Conservation (phyloP, 1,140 invertebrate species). For the Marisa cornuarietis region DNA sequence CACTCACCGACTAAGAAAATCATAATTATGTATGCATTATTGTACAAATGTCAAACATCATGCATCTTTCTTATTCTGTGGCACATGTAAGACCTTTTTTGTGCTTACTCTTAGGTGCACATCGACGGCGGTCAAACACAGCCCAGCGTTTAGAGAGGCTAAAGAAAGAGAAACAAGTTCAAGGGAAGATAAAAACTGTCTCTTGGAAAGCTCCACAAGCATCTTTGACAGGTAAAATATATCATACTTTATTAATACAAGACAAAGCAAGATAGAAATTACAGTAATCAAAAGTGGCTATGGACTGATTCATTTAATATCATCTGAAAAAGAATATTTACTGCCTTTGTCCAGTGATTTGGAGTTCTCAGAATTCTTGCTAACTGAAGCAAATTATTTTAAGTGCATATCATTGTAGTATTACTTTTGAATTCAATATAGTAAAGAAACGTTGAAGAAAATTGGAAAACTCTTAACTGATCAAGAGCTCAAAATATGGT, state of each 20-base stretch:
- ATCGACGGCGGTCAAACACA: conserved; percentile 85
- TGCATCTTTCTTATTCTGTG: too few relatives aligned
- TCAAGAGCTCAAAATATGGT: too few relatives aligned
- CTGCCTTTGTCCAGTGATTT: background rate
- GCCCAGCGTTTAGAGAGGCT: conserved; percentile 89
- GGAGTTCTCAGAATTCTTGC: too few relatives aligned
- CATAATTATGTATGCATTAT: too few relatives aligned
- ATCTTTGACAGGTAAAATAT: conserved; percentile 41
- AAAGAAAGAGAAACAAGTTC: conserved; percentile 81
- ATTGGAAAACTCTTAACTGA: too few relatives aligned
- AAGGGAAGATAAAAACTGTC: conserved; percentile 68
- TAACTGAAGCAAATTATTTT: too few relatives aligned
- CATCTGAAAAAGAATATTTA: background rate
- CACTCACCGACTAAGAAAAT: too few relatives aligned
- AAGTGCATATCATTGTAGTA: too few relatives aligned
- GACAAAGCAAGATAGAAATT: background rate
- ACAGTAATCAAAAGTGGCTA: background rate
- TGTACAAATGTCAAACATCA: too few relatives aligned
- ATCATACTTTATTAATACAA: background rate
- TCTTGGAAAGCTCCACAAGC: conserved; percentile 62
- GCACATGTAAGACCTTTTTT: background rate
- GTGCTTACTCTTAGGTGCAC: conserved; percentile 68
- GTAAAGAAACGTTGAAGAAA: too few relatives aligned
- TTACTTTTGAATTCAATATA: too few relatives aligned
- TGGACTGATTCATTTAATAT: background rate